Evolutionary conservation across 2,797 vertebrate genomes (phyloP), one percentile per base, ranked within the genome.

Genomic region (Xyrichtys novacula): DNA sequence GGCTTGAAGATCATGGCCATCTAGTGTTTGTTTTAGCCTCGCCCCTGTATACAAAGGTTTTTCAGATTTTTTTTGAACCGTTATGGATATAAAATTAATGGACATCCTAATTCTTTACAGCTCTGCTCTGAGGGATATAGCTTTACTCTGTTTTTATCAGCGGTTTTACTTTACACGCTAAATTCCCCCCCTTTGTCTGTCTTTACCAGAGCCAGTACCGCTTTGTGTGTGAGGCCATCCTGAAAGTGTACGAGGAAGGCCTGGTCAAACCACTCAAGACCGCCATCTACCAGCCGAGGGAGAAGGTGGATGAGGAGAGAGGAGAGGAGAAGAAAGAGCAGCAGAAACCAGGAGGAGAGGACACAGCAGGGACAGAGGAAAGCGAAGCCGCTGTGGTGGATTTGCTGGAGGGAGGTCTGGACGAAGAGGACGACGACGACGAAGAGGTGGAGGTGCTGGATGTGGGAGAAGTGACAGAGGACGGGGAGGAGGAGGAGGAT

Each of bases 221-320:
- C 92, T 99, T 98, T 85, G 98, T 99, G 71, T 99, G 98, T 75
- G 98, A 99, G 94, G 98, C 98, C 91, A 99, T 99, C 91, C 89
- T 98, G 92, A 98, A 94, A 90, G 98, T 99, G 34, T 98, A 98
- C 67, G 96, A 98, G 93, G 97, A 99, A 92, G 96, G 94, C 71
- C 90, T 97, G 91, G 93, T 97, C 84, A 95, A 95, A 92, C 96
- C 96, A 12, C 93, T 94, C 85, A 93, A 92, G 71, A 76, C 92
- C 44, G 86, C 89, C 57, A 83, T 94, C 83, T 94, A 95, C 92
- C 95, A 96, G 90, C 95, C 91, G 84, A 87, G 86, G 84, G 90
- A 93, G 29, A 66, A 57, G 49, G 76, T 31, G 79, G 75, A 77
- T 0, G 81, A 71, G 61, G 80, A 83, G 40, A 44, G 29, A 64